Conservation (phyloP, 64 coral and sea anemone genomes). For the Dendronephthya gigantea region DNA sequence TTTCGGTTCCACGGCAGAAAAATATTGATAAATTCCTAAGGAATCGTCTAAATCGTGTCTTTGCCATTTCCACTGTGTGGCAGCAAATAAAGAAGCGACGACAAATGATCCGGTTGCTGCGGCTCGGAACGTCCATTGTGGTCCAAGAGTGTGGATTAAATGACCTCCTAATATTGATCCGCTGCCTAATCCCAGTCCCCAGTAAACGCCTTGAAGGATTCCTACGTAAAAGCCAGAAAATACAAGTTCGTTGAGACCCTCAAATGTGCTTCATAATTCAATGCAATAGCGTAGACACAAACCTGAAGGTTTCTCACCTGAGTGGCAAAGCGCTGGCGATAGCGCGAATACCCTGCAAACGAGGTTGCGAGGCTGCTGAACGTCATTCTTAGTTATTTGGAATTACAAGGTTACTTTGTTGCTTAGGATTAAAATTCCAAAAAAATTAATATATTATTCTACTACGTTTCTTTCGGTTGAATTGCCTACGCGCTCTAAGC, state of each 20-base stretch:
- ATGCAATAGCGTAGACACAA: too few relatives aligned
- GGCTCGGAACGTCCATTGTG: background rate
- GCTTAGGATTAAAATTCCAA: too few relatives aligned
- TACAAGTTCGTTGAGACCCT: background rate
- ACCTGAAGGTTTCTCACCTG: too few relatives aligned
- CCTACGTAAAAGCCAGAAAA: background rate
- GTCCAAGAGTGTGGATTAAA: constrained; percentile 2
- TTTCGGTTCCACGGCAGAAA: background rate
- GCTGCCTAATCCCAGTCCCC: background rate
- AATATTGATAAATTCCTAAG: constrained; percentile 11
- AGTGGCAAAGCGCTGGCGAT: too few relatives aligned
- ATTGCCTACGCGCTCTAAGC: too few relatives aligned
- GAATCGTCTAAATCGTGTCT: background rate
- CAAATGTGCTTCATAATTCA: too few relatives aligned
- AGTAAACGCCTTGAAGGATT: constrained; percentile 5
- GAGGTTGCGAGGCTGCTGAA: too few relatives aligned
- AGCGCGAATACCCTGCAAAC: too few relatives aligned
- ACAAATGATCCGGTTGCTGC: background rate
- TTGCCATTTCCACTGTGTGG: constrained; percentile 7
- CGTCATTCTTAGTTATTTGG: too few relatives aligned
- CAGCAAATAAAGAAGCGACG: background rate
- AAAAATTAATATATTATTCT: too few relatives aligned
- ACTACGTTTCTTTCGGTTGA: too few relatives aligned
- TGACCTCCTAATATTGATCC: background rate
- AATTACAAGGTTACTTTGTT: too few relatives aligned